Evolutionary conservation across 2,113 vertebrate species (phyloP).

Genomic region (Lagenorhynchus albirostris): DNA sequence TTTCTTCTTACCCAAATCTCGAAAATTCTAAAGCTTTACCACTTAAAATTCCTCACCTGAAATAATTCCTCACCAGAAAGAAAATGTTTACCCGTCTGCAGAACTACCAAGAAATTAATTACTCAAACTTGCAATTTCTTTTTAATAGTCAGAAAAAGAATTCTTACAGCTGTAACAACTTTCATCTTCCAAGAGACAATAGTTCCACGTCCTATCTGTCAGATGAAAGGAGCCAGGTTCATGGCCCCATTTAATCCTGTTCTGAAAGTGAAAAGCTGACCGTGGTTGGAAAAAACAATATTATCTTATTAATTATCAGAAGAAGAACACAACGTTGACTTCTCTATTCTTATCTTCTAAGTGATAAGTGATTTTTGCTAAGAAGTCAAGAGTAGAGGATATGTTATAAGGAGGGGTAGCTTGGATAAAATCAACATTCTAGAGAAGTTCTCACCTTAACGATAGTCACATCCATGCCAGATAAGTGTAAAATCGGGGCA

Average conservation of each 20-base stretch:
- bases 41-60: neutral
- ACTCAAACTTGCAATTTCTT: slow-evolving; percentile 21
- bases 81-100: neutral
- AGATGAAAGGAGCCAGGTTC: neutral
- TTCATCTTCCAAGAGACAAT: neutral
- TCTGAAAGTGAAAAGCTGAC: slow-evolving; percentile 18
- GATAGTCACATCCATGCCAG: slow-evolving; percentile 93
- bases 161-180: neutral
- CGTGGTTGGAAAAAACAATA: neutral
- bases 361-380: neutral
- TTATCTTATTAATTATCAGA: neutral
- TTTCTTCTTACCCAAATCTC: slow-evolving; percentile 16
- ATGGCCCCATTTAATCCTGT: neutral
- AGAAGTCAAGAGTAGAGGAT: neutral
- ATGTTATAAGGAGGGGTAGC: neutral
- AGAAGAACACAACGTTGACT: neutral
- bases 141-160: slow-evolving; percentile 56
- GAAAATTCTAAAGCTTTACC: slow-evolving; percentile 1
- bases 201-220: neutral
- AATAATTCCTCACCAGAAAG: neutral
- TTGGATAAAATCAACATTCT: neutral
- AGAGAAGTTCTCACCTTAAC: slow-evolving; percentile 88
- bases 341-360: neutral
- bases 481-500: slow-evolving; percentile 95
- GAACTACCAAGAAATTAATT: slow-evolving; percentile 43